phyloP scores from a whole-genome alignment of 37 sponge, comb jelly and placozoan species.

The Aphrocallistes beatrix region DNA sequence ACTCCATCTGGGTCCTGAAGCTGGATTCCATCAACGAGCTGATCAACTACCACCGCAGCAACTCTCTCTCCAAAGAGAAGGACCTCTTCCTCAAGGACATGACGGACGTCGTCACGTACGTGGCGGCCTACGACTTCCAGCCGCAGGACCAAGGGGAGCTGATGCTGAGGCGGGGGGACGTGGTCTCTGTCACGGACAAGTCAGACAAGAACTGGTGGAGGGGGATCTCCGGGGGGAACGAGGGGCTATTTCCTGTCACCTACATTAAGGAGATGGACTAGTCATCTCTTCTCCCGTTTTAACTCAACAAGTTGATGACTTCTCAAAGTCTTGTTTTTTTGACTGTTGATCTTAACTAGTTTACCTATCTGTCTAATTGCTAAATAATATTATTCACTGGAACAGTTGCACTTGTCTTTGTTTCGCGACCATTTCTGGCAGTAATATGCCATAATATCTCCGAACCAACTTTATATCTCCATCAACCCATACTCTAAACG shows the following conservation, averaged over 20 bases:
- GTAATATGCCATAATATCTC: no score
- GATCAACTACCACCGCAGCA: slow-evolving; percentile 17
- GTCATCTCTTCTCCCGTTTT: background rate
- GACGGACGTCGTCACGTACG: background rate
- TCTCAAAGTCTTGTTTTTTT: no score
- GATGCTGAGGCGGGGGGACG: slow-evolving; percentile 21
- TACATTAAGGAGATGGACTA: slow-evolving; percentile 13
- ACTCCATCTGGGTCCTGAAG: slow-evolving; percentile 30
- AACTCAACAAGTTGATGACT: no score
- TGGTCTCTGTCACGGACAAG: slow-evolving; percentile 21
- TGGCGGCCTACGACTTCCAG: slow-evolving; percentile 29
- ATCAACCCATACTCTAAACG: no score
- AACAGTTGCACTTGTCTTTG: no score
- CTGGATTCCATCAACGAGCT: slow-evolving; percentile 29
- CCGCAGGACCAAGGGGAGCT: slow-evolving; percentile 27
- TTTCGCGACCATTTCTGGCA: no score
- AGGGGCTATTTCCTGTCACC: slow-evolving; percentile 22
- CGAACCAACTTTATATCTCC: no score
- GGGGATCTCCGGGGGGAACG: background rate
- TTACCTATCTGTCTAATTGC: no score
- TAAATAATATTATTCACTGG: no score
- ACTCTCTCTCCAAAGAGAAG: slow-evolving; percentile 18
- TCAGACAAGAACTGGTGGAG: slow-evolving; percentile 29
- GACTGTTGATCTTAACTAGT: no score
- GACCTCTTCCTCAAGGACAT: slow-evolving; percentile 24